A percentile compares a stretch with the other conserved stretches of the same genome.
These are phyloP conservation scores for Drosophila testacea DNA, from an alignment of 2,888 invertebrate genomes.

Conservation along the genomic window DNA sequence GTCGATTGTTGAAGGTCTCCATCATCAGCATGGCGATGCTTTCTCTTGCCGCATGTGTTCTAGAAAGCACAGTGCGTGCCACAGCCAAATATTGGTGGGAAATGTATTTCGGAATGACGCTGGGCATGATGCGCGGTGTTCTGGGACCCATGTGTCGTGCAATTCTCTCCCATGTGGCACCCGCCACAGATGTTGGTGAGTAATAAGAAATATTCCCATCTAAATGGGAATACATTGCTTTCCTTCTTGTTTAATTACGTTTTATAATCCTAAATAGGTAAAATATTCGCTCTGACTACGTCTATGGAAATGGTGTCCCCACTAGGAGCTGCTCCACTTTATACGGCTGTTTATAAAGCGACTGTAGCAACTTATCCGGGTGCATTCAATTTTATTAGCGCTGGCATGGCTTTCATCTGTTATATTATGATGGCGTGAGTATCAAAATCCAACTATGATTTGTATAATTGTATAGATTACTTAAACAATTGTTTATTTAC, in stretches of 20 bases:
- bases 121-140: constrained; percentile 82
- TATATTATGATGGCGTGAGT: constrained; percentile 87
- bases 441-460: not conserved
- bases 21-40: constrained; percentile 82
- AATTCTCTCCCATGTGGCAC: constrained; percentile 83
- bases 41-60: constrained; percentile 77
- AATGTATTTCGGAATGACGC: constrained; percentile 81
- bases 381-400: constrained; percentile 87
- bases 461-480: not conserved
- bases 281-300: constrained; percentile 89
- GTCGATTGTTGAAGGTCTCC: constrained; percentile 83
- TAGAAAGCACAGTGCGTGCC: constrained; percentile 83
- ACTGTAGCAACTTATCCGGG: constrained; percentile 86
- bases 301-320: constrained; percentile 89
- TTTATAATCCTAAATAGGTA: constrained; percentile 82
- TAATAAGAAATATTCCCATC: not conserved
- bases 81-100: constrained; percentile 82
- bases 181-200: constrained; percentile 85
- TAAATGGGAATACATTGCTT: not conserved
- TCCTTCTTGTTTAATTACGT: too few species aligned
- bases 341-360: constrained; percentile 88
- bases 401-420: constrained; percentile 85
- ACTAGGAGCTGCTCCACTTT: constrained; percentile 88
- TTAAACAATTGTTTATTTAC: constrained; percentile 26
- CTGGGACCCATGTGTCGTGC: constrained; percentile 85